Evolutionary conservation across 2,797 vertebrate genomes (phyloP), one percentile per base, ranked within the genome.

Genomic region (Anguilla marmorata): DNA sequence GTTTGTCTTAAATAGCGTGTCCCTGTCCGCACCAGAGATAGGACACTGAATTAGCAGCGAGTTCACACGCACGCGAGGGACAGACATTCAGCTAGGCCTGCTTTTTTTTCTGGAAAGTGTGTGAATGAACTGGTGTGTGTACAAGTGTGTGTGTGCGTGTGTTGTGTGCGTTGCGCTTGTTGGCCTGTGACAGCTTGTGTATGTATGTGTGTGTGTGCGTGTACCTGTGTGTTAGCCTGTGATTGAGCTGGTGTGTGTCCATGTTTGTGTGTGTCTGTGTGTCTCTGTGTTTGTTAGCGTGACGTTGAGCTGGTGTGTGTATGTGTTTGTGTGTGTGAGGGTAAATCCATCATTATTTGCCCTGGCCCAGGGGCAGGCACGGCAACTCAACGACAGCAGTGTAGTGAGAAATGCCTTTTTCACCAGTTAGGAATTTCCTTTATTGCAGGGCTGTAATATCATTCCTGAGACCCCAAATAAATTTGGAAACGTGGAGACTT

Each of bases 381-480:
- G 50, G 11, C 74, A 84, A 85, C 85, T 84, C 8, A 87, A 84
- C 33, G 90, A 90, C 88, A 90, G 85, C 92, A 90, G 90, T 89
- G 56, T 88, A 69, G 93, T 95, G 93, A 96, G 93, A 94, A 96
- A 95, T 94, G 89, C 92, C 90, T 89, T 63, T 76, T 85, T 92
- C 92, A 87, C 92, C 95, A 95, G 94, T 95, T 91, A 95, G 93
- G 94, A 91, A 89, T 91, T 92, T 92, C 92, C 92, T 93, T 88
- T 92, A 88, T 92, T 94, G 93, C 92, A 92, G 92, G 93, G 94
- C 94, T 95, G 93, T 93, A 90, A 93, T 93, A 91, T 93, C 95
- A 92, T 94, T 94, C 93, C 93, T 92, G 85, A 89, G 94, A 93
- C 94, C 92, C 93, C 82, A 93, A 94, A 93, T 94, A 91, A 16